phyloP scores from a whole-genome alignment of 1,140 invertebrate species.

The Ditylenchus dipsaci region DNA sequence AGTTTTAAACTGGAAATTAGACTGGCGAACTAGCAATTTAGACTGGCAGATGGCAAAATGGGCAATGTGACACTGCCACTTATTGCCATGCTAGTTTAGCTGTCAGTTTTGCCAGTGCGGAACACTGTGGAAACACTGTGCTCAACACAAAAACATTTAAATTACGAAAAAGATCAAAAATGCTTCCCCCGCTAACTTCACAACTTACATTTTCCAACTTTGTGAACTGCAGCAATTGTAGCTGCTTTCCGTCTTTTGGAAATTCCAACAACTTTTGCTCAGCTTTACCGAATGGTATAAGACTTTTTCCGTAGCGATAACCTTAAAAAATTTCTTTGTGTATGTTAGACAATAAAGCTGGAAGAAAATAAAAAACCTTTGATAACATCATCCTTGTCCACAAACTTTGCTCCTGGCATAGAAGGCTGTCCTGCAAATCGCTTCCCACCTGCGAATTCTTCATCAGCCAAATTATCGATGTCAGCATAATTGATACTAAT shows the following conservation, averaged over 20 bases:
- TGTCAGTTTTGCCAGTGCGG: no score
- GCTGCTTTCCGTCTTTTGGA: slow-evolving; percentile 25
- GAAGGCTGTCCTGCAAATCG: not conserved
- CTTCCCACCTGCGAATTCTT: slow-evolving; percentile 7
- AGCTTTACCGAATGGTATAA: slow-evolving; percentile 20
- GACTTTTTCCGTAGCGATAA: slow-evolving; percentile 23
- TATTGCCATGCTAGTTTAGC: no score
- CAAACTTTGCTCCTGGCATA: slow-evolving; percentile 11
- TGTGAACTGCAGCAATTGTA: slow-evolving; percentile 31
- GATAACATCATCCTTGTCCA: slow-evolving; percentile 32
- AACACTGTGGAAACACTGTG: no score
- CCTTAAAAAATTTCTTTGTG: not conserved
- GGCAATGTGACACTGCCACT: no score
- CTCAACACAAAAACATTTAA: no score
- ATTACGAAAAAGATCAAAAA: no score
- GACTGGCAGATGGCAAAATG: no score
- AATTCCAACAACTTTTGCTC: slow-evolving; percentile 19
- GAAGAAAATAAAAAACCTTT: slow-evolving; percentile 11
- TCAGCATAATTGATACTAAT: slow-evolving; percentile 6
- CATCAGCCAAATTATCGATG: slow-evolving; percentile 23
- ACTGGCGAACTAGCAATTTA: no score
- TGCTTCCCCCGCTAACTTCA: no score
- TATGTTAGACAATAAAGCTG: not conserved
- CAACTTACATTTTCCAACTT: slow-evolving; percentile 24
- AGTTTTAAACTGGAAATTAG: no score